These are phyloP conservation scores for Zosterops lateralis DNA, from an alignment of 2,113 vertebrate genomes.

Conservation along the genomic window DNA sequence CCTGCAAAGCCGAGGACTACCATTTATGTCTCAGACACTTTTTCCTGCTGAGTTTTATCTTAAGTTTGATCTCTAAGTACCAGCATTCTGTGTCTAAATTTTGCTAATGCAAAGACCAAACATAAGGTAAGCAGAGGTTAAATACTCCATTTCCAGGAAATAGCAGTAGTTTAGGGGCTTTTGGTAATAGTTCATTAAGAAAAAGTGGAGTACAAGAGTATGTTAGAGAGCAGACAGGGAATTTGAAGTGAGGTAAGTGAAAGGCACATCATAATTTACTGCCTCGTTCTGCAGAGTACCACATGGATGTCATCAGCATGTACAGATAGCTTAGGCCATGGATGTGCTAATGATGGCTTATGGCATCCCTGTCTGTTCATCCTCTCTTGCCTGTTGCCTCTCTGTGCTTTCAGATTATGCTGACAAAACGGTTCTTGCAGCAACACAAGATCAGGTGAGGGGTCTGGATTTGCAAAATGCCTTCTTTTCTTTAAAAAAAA, in stretches of 20 bases:
- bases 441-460: rapidly evolving
- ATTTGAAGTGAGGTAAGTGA: conserved; percentile 42
- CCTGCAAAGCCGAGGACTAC: background rate
- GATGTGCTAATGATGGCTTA: background rate
- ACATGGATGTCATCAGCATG: conserved; percentile 12
- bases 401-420: background rate
- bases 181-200: background rate
- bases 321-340: background rate
- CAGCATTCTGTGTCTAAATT: background rate
- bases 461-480: background rate
- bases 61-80: background rate
- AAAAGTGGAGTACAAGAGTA: background rate
- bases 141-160: background rate
- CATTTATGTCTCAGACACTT: background rate
- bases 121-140: background rate
- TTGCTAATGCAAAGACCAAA: background rate
- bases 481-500: background rate
- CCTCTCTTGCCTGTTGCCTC: background rate
- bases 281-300: background rate
- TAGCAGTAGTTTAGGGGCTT: background rate
- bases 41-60: background rate
- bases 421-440: background rate
- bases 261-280: background rate
- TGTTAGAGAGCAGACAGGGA: background rate
- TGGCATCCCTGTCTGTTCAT: background rate